Evolutionary conservation across 2,888 invertebrate genomes (phyloP), one percentile per base, ranked within the genome.

Genomic region (Saturnia pavonia): DNA sequence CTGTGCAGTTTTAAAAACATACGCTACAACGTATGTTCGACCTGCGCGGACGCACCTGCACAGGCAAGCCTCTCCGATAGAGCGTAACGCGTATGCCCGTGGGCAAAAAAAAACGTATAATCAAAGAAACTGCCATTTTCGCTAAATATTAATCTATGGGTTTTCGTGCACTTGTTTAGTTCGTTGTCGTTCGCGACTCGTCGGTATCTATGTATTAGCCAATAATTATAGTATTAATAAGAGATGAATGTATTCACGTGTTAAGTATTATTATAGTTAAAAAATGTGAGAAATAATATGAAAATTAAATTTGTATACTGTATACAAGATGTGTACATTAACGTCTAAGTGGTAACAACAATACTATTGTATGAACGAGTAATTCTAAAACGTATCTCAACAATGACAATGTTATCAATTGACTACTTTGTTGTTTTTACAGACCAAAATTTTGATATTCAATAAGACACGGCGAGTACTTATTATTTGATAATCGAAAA

Each of bases 341-440:
- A 88, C 77, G 81, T 83, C 87, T 91, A 89, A 85, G 79, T 92
- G 92, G 92, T 92, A 92, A 92, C 92, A 90, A 91, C 83, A 82
- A 84, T 85, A 82, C 82, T 86, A 85, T 81, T 79, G 80, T 78
- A 76, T 80, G 78, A 82, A 81, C 82, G 76, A 76, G 76, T 60
- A 27, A 60, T 60, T 60, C 57, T 77, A 78, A 74, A 78, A 78
- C 75, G 77, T 82, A 80, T 81, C 77, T 84, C 78, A 82, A 85
- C 84, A 85, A 85, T 85, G 82, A 85, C 81, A 83, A 81, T 81
- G 84, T 81, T 81, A 84, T 82, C 85, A 89, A 89, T 89, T 87
- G 88, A 90, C 90, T 89, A 88, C 83, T 60, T 60, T 2, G 25
- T 25, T 60, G 77, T 74, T 74, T 77, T 71, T 71, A 70, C 72